Evolutionary conservation across 1,140 invertebrate species (phyloP), one percentile per base, ranked within the genome.

Genomic region (Euschistus heros): DNA sequence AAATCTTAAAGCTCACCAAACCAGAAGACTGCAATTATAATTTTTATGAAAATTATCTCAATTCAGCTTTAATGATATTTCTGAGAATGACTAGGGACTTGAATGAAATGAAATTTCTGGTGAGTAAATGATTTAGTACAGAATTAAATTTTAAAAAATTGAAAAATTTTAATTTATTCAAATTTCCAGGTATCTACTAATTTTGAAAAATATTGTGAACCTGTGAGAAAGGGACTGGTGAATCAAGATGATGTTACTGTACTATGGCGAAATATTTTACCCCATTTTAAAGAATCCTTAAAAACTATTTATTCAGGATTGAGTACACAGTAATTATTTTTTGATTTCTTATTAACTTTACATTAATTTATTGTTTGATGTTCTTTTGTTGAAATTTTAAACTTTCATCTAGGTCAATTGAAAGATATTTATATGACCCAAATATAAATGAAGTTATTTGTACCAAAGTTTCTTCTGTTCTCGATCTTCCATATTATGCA

Each of bases 401-500:
- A n/a, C n/a, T 57, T 57, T 57, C 10, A 26, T 57, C 15, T 6
- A 57, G 54, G n/a, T 24, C 14, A 24, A 57, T 57, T 57, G 54
- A 57, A 27, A 27, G 54, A 18, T 57, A 24, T 24, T 24, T 24
- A 22, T 57, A 57, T 57, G 54, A 57, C 15, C 54, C 54, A 8
- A 20, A 57, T 24, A 27, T 24, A 27, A 57, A 57, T 57, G 54
- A 57, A 57, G 54, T 57, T 8, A 26, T 57, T 61, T 42, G 59
- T 10, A 61, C 15, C 17, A 81, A 79, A 61, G 79, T 76, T 59
- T 79, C 79, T 27, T 76, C 83, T 70, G 81, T 82, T 6, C 80
- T 87, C 60, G 91, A 95, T 73, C 76, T 96, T 6, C 92, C 92
- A 0, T 92, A 85, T 72, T 94, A 92, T 75, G 87, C 87, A 0